phyloP scores from a whole-genome alignment of 2,797 vertebrate genomes.

The Ptychadena robeensis region DNA sequence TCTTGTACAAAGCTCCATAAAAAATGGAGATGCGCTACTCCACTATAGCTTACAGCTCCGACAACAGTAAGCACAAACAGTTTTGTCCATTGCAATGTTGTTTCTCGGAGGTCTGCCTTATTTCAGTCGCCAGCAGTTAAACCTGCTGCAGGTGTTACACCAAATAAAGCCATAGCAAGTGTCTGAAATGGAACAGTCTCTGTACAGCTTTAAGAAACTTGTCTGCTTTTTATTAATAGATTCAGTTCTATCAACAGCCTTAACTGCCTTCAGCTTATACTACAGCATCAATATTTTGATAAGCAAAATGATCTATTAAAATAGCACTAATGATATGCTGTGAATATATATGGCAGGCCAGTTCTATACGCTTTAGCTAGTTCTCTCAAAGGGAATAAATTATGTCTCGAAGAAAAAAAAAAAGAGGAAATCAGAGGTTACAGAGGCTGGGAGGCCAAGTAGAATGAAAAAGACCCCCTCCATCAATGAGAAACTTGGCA shows the following conservation, averaged over 20 bases:
- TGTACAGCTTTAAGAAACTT: slow-evolving; percentile 78
- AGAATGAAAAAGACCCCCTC: slow-evolving; percentile 83
- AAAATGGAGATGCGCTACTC: background rate
- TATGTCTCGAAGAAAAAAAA: slow-evolving; percentile 73
- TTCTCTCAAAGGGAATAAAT: slow-evolving; percentile 82
- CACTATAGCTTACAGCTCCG: too few species aligned
- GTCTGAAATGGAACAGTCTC: slow-evolving; percentile 82
- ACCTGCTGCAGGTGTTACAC: slow-evolving; percentile 81
- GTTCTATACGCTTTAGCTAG: slow-evolving; percentile 80
- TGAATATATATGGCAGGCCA: slow-evolving; percentile 75
- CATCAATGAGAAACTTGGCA: slow-evolving; percentile 82
- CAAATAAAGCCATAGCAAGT: slow-evolving; percentile 84
- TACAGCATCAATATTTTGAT: slow-evolving; percentile 79
- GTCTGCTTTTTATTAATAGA: slow-evolving; percentile 86
- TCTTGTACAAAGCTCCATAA: background rate
- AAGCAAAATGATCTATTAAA: slow-evolving; percentile 79
- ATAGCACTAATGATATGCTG: slow-evolving; percentile 79
- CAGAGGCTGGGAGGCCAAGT: slow-evolving; percentile 82
- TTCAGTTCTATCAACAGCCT: slow-evolving; percentile 82
- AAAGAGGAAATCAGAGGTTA: slow-evolving; percentile 86
- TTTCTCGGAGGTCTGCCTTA: slow-evolving; percentile 74
- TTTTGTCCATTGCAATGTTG: slow-evolving; percentile 73
- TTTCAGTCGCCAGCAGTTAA: slow-evolving; percentile 76
- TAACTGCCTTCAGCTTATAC: slow-evolving; percentile 76
- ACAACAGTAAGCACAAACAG: slow-evolving; percentile 71